Evolutionary conservation across 2,797 vertebrate species (phyloP), one percentile per base, ranked within the genome.

Genomic region (Pangasius macronema): DNA sequence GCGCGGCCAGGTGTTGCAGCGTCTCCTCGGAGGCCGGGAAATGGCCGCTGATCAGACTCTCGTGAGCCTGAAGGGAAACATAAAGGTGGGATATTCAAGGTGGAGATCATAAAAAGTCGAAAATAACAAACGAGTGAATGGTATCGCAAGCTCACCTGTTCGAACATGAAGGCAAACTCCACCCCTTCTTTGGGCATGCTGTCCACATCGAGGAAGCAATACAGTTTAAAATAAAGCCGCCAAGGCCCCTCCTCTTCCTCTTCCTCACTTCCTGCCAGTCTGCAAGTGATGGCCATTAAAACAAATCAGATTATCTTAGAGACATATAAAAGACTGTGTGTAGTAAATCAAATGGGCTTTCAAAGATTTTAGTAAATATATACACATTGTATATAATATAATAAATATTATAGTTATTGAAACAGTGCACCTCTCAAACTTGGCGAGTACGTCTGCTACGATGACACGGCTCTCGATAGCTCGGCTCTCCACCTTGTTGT

Each of bases 111-210:
- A 61, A 59, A 63, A 61, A 49, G 16, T 3, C 13, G 0, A 82
- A 36, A 1, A 36, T 3, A 3, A 83, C 63, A 53, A 33, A 68
- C 10, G 2, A 33, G 63, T 24, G 9, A n/a, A 67, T 33, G 9
- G 51, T 83, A 14, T 14, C 5, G 16, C 18, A 57, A 42, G 36
- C 87, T 92, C 88, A 97, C 98, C 96, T 99, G 98, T 91, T 99
- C 98, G 94, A 99, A 99, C 98, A 99, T 98, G 93, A 99, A 99
- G 5, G 97, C 98, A 94, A 98, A 99, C 92, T 99, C 98, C 87
- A 99, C 97, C 0, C 98, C 97, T 82, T 98, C 97, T 92, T 96
- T 97, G 30, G 97, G 96, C 95, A 99, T 97, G 85, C 97, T 97
- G 93, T 97, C 97, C 70, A 98, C 95, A 91, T 99, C 97, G 87